Evolutionary conservation across 1,140 invertebrate genomes (phyloP), one percentile per base, ranked within the genome.

Genomic region (Ostrea edulis): DNA sequence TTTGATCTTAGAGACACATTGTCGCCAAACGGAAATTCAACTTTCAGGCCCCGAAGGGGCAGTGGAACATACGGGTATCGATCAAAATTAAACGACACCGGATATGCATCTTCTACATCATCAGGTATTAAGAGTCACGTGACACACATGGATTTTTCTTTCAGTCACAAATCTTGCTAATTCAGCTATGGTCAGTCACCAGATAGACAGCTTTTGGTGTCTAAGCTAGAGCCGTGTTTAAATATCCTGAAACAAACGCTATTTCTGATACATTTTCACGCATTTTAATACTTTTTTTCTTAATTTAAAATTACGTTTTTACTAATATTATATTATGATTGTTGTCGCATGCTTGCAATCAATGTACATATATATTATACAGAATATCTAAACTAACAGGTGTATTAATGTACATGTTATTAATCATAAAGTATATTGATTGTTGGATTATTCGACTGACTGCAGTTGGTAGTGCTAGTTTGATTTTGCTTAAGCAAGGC

Each of bases 1-100:
- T 88, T 91, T 71, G 94, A 95, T 82, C 92, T 94, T 55, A 91
- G 93, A 82, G 94, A 95, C 54, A 88, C 92, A 53, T 91, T 95
- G 29, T 87, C 89, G 86, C 83, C 90, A 12, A 90, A 91, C 87
- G 88, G 87, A 77, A 89, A 89, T 58, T 83, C 88, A 51, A 87
- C 87, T 52, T 91, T 92, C 87, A 87, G 90, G 20, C 89, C 91
- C n/a, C 90, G 92, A 0, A 90, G 92, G 85, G 89, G 92, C 85
- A 93, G 92, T 82, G 91, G 91, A 44, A 92, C 92, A 82, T 90
- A 90, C 87, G 89, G 92, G 35, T 91, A 88, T 86, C 92, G 92
- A 71, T 92, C 93, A 20, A 90, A 91, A 84, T 90, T 90, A 55
- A 92, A 92, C 84, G 92, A 93, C 87, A 90, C 91, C 3, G 93